Evolutionary conservation across 30 jellyfish, hydroid and myxozoan species (phyloP), one percentile per base, ranked within the genome.

Genomic region (Chironex yamaguchii): DNA sequence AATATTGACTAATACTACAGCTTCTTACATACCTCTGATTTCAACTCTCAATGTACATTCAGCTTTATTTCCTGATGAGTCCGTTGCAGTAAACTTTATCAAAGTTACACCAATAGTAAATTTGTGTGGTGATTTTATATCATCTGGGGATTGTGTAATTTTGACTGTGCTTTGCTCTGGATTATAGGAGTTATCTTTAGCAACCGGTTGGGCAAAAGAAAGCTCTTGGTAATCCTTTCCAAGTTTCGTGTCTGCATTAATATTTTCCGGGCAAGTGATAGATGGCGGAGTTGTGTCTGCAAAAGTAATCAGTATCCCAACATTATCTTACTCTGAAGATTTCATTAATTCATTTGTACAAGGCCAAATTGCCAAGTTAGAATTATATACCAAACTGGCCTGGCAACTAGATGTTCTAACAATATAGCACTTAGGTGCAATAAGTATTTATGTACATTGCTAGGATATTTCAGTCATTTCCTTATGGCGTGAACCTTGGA

Each of bases 201-300:
- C 96, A 34, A 76, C 34, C 2, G 99, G 97, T 74, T 65, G 36
- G 21, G 52, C 70, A 51, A 84, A 95, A 23, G 76, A 28, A 42
- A 95, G 67, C 58, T 90, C 97, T 51, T 65, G 85, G 96, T 54
- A 84, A 3, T 96, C 86, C 52, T 85, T 52, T 36, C 95, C 95
- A 29, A 52, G 77, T 31, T 95, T 97, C 25, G 97, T 87, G 13
- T 73, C 89, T 21, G 89, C 96, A 49, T 48, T 85, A 20, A 95
- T 52, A 30, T 77, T 77, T 31, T 49, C 90, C 2, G 99, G 99
- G 51, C 99, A 95, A 3, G 90, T 85, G 67, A 95, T 95, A 14
- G 99, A 62, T 0, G 99, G 99, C 35, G 99, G 99, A 22, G 99
- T 95, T 34, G 25, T 64, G 74, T 92, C 98, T 92, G 83, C n/a